A percentile compares a stretch with the other conserved stretches of the same genome.
phyloP scores from a whole-genome alignment of 1,140 invertebrate species.

The Batillaria attramentaria region DNA sequence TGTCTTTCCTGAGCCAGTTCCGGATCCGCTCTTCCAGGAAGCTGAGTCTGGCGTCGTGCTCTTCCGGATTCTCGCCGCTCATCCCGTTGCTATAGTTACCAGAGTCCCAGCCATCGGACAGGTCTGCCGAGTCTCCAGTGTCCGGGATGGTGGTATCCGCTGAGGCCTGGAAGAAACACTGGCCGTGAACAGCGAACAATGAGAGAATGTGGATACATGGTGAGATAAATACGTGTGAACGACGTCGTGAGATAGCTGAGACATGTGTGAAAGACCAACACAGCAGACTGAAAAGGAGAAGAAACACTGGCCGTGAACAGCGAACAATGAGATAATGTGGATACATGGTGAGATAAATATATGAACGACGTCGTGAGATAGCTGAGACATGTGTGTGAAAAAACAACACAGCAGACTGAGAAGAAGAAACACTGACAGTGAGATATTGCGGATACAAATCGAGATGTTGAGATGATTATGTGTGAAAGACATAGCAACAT shows the following conservation, averaged over 20 bases:
- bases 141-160: neutral
- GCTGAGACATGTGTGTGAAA: no score
- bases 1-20: constrained; percentile 54
- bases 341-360: neutral
- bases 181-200: neutral
- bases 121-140: neutral
- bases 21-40: constrained; percentile 52
- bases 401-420: no score
- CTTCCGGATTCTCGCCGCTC: constrained; percentile 26
- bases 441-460: no score
- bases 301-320: neutral
- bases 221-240: neutral
- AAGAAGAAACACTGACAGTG: constrained; percentile 4
- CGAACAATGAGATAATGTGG: no score
- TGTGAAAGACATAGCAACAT: no score
- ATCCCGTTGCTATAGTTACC: neutral
- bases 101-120: neutral
- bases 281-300: no score
- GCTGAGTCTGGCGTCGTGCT: constrained; percentile 44
- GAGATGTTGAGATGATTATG: no score
- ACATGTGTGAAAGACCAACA: no score
- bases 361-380: no score
- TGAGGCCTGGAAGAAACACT: constrained; percentile 8
- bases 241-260: no score
- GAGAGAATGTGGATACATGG: neutral